These are phyloP conservation scores for Aleiodes alternator DNA, from an alignment of 2,888 invertebrate genomes.

Conservation along the genomic window DNA sequence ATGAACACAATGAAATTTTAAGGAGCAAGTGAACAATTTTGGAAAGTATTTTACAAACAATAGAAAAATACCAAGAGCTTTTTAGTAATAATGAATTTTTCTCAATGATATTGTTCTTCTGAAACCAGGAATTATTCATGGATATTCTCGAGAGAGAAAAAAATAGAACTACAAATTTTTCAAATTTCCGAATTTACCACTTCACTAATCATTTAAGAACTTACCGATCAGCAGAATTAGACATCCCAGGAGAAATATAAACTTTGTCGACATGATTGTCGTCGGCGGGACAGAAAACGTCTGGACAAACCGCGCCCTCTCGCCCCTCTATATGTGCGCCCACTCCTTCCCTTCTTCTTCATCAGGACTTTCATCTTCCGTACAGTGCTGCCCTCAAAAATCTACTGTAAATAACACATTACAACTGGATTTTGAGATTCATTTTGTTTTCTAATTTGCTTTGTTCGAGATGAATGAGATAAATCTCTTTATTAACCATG, in stretches of 20 bases:
- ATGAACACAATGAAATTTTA: too few relatives aligned
- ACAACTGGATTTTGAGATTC: slow-evolving; percentile 35
- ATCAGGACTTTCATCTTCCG: slow-evolving; percentile 71
- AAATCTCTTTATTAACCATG: too few relatives aligned
- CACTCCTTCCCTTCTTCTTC: slow-evolving; percentile 68
- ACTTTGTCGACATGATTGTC: slow-evolving; percentile 72
- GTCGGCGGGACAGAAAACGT: slow-evolving; percentile 71
- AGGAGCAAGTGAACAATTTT: too few relatives aligned
- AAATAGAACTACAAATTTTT: too few relatives aligned
- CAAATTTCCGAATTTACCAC: background rate
- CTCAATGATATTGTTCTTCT: too few relatives aligned
- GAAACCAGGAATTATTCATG: too few relatives aligned
- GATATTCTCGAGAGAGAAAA: too few relatives aligned
- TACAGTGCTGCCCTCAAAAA: slow-evolving; percentile 70
- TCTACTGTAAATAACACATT: slow-evolving; percentile 17
- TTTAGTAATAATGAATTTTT: too few relatives aligned
- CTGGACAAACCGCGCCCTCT: slow-evolving; percentile 76
- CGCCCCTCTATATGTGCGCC: slow-evolving; percentile 74
- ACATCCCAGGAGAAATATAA: slow-evolving; percentile 68
- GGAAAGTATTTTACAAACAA: too few relatives aligned
- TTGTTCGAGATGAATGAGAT: background rate
- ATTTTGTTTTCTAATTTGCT: slow-evolving; percentile 33
- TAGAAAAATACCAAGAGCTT: too few relatives aligned
- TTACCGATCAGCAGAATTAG: slow-evolving; percentile 71
- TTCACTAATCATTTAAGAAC: slow-evolving; percentile 54